These are phyloP conservation scores for Clarias macrocephalus DNA, from an alignment of 2,113 vertebrate genomes.

Conservation along the genomic window DNA sequence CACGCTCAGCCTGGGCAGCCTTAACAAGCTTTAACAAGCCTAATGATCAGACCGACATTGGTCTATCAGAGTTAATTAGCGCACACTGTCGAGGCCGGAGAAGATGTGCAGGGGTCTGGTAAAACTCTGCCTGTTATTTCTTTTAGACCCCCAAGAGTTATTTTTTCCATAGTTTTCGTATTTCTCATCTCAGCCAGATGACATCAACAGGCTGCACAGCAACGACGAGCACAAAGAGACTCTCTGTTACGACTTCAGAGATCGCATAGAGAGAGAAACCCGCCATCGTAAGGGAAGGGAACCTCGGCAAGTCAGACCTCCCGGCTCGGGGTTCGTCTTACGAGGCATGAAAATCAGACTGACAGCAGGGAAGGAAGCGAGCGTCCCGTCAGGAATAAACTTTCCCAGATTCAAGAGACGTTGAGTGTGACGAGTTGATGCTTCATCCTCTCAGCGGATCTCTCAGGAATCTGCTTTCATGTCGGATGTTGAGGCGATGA, in stretches of 20 bases:
- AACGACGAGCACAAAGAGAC: background rate
- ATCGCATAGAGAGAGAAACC: slow-evolving; percentile 1
- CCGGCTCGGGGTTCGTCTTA: background rate
- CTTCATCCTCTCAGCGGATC: background rate
- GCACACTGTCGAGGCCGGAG: background rate
- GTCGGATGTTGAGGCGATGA: background rate
- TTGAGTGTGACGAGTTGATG: background rate
- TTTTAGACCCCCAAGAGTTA: background rate
- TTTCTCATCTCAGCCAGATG: background rate
- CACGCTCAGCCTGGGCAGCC: slow-evolving; percentile 12
- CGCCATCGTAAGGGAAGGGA: background rate
- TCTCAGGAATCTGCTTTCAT: background rate
- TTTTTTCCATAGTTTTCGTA: background rate
- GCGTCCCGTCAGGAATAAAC: background rate
- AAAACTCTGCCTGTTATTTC: background rate
- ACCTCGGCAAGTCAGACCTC: background rate
- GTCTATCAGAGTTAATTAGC: slow-evolving; percentile 31
- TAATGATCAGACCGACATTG: slow-evolving; percentile 39
- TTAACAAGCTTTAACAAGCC: slow-evolving; percentile 41
- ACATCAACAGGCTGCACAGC: background rate
- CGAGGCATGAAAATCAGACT: background rate
- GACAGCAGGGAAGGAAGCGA: background rate
- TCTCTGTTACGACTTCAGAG: background rate
- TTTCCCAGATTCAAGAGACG: background rate
- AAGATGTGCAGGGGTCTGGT: background rate